Evolutionary conservation across 2,113 vertebrate genomes (phyloP), one percentile per base, ranked within the genome.

Genomic region (Saiga tatarica): DNA sequence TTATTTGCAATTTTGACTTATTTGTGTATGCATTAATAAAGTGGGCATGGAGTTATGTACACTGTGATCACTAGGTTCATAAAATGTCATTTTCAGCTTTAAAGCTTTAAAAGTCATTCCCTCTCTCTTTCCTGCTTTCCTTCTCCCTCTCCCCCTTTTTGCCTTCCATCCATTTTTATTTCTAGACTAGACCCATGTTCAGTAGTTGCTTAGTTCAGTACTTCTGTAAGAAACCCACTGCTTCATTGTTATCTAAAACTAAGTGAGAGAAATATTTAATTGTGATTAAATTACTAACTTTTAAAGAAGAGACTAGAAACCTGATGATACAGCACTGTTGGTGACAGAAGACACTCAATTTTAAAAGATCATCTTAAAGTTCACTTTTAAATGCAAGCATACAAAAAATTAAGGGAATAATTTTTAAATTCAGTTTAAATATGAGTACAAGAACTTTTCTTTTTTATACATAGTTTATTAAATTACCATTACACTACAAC

Each of bases 1-100:
- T n/a, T n/a, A n/a, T n/a, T n/a, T n/a, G n/a, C n/a, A n/a, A n/a
- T 89, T 95, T 92, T 97, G 92, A 78, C 91, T 88, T 96, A 94
- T 92, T 95, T 96, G 28, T 76, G 86, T 94, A 39, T 94, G 28
- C 30, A 79, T 94, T 94, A 96, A 89, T 97, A 89, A 76, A 96
- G 89, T 91, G 45, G 14, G 16, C 67, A 55, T 95, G 89, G 91
- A 94, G 79, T 93, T 97, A 87, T 79, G 55, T 30, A 67, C n/a
- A 78, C n/a, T 62, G 33, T 83, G 50, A 53, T 94, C 86, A 53
- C 71, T 82, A 64, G 30, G 19, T 26, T 60, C 7, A 26, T 93
- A 79, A 23, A 78, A 93, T 93, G 95, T 95, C 53, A 62, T 82
- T 81, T 97, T 97, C 21, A 74, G 30, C 30, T 26, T 87, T 93